Percentiles rank a stretch among this genome's conserved stretches.
Conservation (phyloP, 2,888 invertebrate species). For the Caenorhabditis sp. region DNA sequence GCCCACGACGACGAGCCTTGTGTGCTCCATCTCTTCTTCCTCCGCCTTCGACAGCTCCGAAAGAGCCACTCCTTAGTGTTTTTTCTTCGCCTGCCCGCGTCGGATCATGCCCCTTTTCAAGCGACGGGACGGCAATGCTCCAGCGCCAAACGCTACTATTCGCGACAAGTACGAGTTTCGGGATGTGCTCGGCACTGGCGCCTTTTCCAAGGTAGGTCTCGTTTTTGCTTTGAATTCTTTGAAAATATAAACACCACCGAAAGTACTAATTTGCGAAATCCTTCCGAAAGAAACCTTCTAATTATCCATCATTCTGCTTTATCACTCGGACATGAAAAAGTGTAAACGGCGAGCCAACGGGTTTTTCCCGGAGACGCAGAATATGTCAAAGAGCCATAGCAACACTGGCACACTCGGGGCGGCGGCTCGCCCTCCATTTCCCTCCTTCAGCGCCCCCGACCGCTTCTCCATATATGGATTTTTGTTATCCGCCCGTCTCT, state of each 20-base stretch:
- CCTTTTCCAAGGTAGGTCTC: constrained; percentile 74
- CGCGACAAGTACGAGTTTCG: constrained; percentile 77
- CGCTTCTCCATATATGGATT: constrained; percentile 13
- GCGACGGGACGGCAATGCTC: constrained; percentile 55
- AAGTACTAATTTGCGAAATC: too few relatives aligned
- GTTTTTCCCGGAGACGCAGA: neutral
- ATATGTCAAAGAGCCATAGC: constrained; percentile 6
- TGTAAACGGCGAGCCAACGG: too few relatives aligned
- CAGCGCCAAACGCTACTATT: constrained; percentile 55
- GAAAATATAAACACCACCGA: too few relatives aligned
- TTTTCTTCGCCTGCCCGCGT: constrained; percentile 12
- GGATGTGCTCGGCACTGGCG: constrained; percentile 78
- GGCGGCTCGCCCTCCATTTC: neutral
- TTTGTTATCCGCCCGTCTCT: constrained; percentile 4
- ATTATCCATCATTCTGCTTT: neutral
- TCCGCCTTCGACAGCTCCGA: constrained; percentile 26
- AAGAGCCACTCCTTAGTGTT: constrained; percentile 39
- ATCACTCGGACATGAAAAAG: too few relatives aligned
- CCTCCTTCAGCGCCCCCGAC: neutral
- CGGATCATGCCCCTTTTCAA: constrained; percentile 66
- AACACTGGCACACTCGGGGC: constrained; percentile 3
- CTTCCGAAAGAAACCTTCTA: neutral
- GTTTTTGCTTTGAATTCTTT: neutral
- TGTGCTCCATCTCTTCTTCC: constrained; percentile 14
- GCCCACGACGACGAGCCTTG: constrained; percentile 6